phyloP scores from a whole-genome alignment of 2,113 vertebrate genomes.

The Danionella cerebrum region DNA sequence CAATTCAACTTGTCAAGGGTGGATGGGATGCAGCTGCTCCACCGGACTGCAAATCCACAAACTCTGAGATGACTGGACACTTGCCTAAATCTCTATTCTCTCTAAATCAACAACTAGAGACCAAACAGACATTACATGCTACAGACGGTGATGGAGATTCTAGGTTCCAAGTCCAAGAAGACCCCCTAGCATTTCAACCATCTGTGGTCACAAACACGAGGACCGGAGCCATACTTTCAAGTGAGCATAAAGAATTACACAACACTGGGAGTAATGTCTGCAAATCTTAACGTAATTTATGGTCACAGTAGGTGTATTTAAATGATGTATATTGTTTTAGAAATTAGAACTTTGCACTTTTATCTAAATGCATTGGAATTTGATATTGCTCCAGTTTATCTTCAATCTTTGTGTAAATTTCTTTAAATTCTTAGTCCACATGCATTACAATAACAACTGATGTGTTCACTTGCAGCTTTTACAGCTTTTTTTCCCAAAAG shows the following conservation, averaged over 20 bases:
- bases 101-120: conserved; percentile 31
- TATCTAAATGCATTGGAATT: too few relatives aligned
- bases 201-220: conserved; percentile 46
- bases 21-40: not conserved
- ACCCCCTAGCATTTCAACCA: conserved; percentile 21
- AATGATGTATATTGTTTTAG: too few relatives aligned
- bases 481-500: too few relatives aligned
- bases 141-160: conserved; percentile 31
- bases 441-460: too few relatives aligned
- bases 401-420: too few relatives aligned
- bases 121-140: conserved; percentile 28
- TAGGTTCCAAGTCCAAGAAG: conserved; percentile 11
- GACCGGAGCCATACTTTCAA: conserved; percentile 46
- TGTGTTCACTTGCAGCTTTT: too few relatives aligned
- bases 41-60: not conserved
- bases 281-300: too few relatives aligned
- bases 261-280: too few relatives aligned
- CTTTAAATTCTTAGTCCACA: too few relatives aligned
- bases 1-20: not conserved
- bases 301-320: too few relatives aligned
- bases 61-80: conserved; percentile 24
- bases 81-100: conserved; percentile 16
- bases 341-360: too few relatives aligned
- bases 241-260: conserved; percentile 48
- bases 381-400: too few relatives aligned